phyloP scores from a whole-genome alignment of 2,113 vertebrate species.

The Centropristis striata region DNA sequence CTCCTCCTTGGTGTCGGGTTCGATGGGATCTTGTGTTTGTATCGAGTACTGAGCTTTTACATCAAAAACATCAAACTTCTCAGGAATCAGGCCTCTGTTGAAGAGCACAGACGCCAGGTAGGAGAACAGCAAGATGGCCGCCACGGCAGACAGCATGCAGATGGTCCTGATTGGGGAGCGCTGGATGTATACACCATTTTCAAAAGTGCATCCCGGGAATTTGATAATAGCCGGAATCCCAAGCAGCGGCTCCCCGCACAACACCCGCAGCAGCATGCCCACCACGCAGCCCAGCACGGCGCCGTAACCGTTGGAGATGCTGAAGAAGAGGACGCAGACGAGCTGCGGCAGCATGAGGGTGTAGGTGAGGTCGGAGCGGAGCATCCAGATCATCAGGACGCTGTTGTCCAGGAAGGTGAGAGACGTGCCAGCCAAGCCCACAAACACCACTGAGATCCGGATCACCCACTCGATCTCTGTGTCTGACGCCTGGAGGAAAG shows the following conservation, averaged over 20 bases:
- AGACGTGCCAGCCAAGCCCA: conserved; percentile 78
- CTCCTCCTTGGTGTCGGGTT: conserved; percentile 6
- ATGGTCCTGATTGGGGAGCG: conserved; percentile 85
- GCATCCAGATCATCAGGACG: conserved; percentile 86
- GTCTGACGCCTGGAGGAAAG: conserved; percentile 82
- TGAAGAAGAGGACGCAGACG: conserved; percentile 81
- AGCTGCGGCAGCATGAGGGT: conserved; percentile 87
- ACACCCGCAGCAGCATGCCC: conserved; percentile 83
- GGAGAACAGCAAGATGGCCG: conserved; percentile 75
- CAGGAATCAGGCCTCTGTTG: conserved; percentile 76
- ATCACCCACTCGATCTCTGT: conserved; percentile 86
- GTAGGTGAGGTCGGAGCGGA: conserved; percentile 86
- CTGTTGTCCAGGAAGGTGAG: conserved; percentile 86
- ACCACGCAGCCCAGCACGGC: conserved; percentile 80
- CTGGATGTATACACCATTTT: conserved; percentile 77
- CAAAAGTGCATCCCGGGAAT: conserved; percentile 83
- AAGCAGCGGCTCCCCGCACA: conserved; percentile 85
- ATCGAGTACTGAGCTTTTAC: conserved; percentile 19
- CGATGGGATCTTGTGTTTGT: neutral
- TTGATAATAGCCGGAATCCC: conserved; percentile 70
- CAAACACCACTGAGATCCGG: conserved; percentile 81
- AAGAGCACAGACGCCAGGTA: conserved; percentile 77
- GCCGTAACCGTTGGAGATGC: conserved; percentile 84
- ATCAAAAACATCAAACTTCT: conserved; percentile 81
- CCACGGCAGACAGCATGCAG: conserved; percentile 79